Percentiles rank a stretch among this genome's conserved stretches.
Conservation (phyloP, 1,140 invertebrate species). For the Dreissena rostriformis region DNA sequence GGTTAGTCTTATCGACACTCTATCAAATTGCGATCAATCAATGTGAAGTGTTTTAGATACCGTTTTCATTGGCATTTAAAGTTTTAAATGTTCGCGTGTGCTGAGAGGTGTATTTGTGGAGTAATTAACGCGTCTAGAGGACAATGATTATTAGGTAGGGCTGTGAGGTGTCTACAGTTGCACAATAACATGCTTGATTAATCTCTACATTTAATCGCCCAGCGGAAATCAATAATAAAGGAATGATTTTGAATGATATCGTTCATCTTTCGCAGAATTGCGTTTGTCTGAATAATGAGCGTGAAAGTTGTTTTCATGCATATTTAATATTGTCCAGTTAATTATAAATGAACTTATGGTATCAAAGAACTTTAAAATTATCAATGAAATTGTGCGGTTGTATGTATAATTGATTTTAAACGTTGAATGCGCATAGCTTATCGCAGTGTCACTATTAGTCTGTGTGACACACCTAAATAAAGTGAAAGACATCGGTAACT, state of each 20-base stretch:
- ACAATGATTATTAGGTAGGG: neutral
- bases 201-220: neutral
- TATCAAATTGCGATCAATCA: constrained; percentile 6
- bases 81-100: neutral
- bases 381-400: too few relatives aligned
- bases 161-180: neutral
- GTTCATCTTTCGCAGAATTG: neutral
- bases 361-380: too few relatives aligned
- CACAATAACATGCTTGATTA: neutral
- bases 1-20: neutral
- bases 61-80: neutral
- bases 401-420: too few relatives aligned
- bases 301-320: too few relatives aligned
- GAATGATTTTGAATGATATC: neutral
- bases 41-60: neutral
- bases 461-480: too few relatives aligned
- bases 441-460: too few relatives aligned
- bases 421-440: too few relatives aligned
- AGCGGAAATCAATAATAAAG: neutral
- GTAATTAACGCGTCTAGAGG: neutral
- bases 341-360: too few relatives aligned
- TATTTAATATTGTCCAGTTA: too few relatives aligned
- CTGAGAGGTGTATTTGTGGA: neutral
- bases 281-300: too few relatives aligned
- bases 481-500: too few relatives aligned